Evolutionary conservation across 2,888 invertebrate genomes (phyloP).

Genomic region (Nomada ruficornis): DNA sequence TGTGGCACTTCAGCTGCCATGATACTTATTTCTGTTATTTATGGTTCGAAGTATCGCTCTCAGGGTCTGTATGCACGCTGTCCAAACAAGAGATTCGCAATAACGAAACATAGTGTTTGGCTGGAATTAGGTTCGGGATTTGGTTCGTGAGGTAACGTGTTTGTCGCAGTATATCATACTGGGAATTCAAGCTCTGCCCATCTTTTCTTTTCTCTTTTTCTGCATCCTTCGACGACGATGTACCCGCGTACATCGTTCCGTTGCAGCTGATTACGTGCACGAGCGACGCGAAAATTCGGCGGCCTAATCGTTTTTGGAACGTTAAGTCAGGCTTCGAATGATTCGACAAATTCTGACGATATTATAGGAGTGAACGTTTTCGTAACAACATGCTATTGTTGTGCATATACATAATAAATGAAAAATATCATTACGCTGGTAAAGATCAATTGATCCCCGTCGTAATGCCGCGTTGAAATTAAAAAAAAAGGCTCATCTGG

Average conservation of each 20-base stretch:
- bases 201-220: not conserved
- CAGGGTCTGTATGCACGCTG: conserved; percentile 29
- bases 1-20: not conserved
- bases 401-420: too few relatives aligned
- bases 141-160: conserved; percentile 34
- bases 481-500: too few relatives aligned
- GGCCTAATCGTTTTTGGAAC: not conserved
- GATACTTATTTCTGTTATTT: conserved; percentile 24
- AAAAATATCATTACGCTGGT: too few relatives aligned
- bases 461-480: too few relatives aligned
- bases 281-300: too few relatives aligned
- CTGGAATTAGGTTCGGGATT: conserved; percentile 21
- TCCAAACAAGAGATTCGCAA: conserved; percentile 48
- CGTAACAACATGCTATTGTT: too few relatives aligned
- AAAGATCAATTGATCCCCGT: too few relatives aligned
- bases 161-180: conserved; percentile 29
- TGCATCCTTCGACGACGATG: not conserved
- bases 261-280: too few relatives aligned
- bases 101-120: conserved; percentile 38
- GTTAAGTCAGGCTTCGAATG: not conserved
- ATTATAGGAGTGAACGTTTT: too few relatives aligned
- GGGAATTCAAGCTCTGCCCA: not conserved
- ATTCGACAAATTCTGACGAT: too few relatives aligned
- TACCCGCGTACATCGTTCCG: too few relatives aligned
- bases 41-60: not conserved